Base-by-base conservation (phyloP, 2,113 vertebrate genomes). In the Gulo gulo region DNA sequence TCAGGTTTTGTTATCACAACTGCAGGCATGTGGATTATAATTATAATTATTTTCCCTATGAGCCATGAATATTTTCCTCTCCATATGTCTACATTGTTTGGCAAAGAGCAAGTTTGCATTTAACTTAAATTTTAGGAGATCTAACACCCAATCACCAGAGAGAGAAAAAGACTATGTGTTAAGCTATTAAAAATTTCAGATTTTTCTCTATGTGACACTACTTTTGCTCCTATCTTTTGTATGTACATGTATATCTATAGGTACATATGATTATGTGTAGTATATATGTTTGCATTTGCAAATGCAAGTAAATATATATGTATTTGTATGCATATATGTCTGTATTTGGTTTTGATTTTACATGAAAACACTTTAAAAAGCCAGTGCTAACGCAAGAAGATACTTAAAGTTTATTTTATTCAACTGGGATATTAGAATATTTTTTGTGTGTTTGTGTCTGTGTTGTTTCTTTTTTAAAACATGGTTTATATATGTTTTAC, bases 1-100 rank as follows among this genome's bases (percentile, higher is more conserved):
- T 24, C 36, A 71, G 47, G 3, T 91, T 95, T 83, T 97, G 34
- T 88, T 82, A 92, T 82, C 36, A 86, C 23, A 88, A 80, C 34
- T 39, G 23, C n/a, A 95, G 21, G 20, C 82, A n/a, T 88, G 47
- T 7, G 57, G 83, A 67, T 94, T 92, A 88, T 69, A 91, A 94
- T 61, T 80, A 6, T n/a, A 88, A 95, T 96, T 85, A 91, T 74
- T 92, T 96, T 96, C 59, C 61, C 83, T 7, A 1, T 85, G 73
- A 95, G 42, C 24, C 26, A 76, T 18, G 85, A 61, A 96, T 26
- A 90, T 59, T 92, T 96, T 61, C 20, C 7, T 85, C 36, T 79
- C n/a, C 57, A 85, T 86, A 13, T 95, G 24, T 78, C n/a, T 76
- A 59, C 21, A 93, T 50, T 36, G 7, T 83, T 84, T 69, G 16